phyloP scores from a whole-genome alignment of 1,140 invertebrate genomes.

The Drosophila obscura region DNA sequence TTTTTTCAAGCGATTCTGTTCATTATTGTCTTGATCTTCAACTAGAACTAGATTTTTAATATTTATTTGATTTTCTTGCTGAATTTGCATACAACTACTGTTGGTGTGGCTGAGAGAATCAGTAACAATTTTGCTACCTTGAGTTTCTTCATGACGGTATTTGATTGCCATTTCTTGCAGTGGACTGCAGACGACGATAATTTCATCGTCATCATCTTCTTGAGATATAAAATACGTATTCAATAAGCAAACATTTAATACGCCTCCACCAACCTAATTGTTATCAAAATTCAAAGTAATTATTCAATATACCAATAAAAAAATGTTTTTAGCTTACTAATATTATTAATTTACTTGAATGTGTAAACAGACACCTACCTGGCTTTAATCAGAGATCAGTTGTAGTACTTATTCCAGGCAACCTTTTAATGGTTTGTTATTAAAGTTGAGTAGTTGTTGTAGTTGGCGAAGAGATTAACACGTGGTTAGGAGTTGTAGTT shows the following conservation, averaged over 20 bases:
- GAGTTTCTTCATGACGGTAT: conserved; percentile 2
- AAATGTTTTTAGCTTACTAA: conserved; percentile 18
- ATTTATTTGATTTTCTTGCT: conserved; percentile 29
- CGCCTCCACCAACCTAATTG: conserved; percentile 56
- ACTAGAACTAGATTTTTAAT: conserved; percentile 54
- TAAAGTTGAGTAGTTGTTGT: conserved; percentile 55
- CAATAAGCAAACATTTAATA: conserved; percentile 36
- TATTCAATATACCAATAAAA: neutral
- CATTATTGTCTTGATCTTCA: conserved; percentile 47
- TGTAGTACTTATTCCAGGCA: conserved; percentile 84
- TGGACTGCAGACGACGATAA: conserved; percentile 70
- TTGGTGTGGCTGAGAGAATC: conserved; percentile 15
- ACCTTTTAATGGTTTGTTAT: conserved; percentile 74
- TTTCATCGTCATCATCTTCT: conserved; percentile 56
- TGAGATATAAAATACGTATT: conserved; percentile 36
- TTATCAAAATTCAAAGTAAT: conserved; percentile 42
- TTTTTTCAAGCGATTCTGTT: conserved; percentile 51
- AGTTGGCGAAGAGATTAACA: conserved; percentile 83
- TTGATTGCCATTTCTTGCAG: conserved; percentile 1
- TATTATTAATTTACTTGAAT: conserved; percentile 26
- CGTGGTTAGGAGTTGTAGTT: conserved; percentile 75
- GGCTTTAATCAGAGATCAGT: conserved; percentile 83
- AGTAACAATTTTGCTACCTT: conserved; percentile 23
- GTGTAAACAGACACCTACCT: conserved; percentile 63
- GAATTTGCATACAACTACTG: conserved; percentile 44